Evolutionary conservation across 2,888 invertebrate genomes (phyloP), one percentile per base, ranked within the genome.

Genomic region (Drosophila tripunctata): DNA sequence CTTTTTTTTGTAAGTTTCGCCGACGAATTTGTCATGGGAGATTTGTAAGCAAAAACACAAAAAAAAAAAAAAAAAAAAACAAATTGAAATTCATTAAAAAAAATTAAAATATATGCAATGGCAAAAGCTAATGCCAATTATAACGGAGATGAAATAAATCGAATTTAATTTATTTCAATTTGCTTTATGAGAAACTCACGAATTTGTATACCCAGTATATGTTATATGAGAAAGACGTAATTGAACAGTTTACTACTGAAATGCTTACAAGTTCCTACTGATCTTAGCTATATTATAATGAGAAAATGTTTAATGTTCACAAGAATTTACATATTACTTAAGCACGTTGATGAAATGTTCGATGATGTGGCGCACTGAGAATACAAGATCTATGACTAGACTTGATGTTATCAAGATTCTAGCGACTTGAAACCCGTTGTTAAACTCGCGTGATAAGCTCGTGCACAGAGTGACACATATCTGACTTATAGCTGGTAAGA

Each of bases 1-100:
- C 21, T 51, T 30, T 40, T 40, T 31, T 51, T 30, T 40, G 27
- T 31, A 3, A 50, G 38, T 51, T 72, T 71, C 50, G 31, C 45
- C 55, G 27, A 57, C 12, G 12, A 12, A 12, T 21, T 51, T 40
- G 30, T 40, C 51, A 21, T 30, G 5, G 1, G 14, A 8, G 14
- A 21, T 40, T 38, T 21, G 19, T 21, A 14, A 27, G 31, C 40
- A 10, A 40, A 17, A 30, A 12, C 17, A 38, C n/a, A 38, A 12
- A 50, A n/a, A n/a, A n/a, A n/a, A n/a, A n/a, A n/a, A n/a, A n/a
- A n/a, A n/a, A n/a, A n/a, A n/a, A n/a, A n/a, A n/a, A n/a, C n/a
- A n/a, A n/a, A n/a, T n/a, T 19, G n/a, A 50, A 50, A 38, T 27
- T 10, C 7, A 36, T 36, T 12, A 27, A 17, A 21, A 40, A 40